These are phyloP conservation scores for Petroica traversi DNA, from an alignment of 2,113 vertebrate genomes.

Conservation along the genomic window DNA sequence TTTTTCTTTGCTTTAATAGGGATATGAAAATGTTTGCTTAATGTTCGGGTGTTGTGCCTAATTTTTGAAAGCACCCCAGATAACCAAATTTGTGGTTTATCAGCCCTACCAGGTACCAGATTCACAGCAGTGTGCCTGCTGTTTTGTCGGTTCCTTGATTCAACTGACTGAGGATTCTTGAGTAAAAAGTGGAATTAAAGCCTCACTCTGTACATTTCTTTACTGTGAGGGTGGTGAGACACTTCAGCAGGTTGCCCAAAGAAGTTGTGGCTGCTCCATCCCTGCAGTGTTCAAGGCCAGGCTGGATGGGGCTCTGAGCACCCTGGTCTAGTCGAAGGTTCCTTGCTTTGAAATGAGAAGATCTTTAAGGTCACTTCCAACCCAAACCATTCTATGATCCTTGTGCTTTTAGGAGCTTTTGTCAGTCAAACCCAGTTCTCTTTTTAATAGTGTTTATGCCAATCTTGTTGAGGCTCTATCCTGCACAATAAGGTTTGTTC, in stretches of 20 bases:
- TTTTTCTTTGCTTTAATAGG: neutral
- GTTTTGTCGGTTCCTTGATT: neutral
- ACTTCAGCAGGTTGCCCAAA: neutral
- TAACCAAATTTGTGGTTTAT: neutral
- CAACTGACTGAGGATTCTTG: neutral
- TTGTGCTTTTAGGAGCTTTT: neutral
- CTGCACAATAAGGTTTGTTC: neutral
- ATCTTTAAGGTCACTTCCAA: rapidly evolving
- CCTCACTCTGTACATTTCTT: neutral
- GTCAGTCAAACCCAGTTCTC: neutral
- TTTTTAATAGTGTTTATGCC: neutral
- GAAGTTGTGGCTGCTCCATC: neutral
- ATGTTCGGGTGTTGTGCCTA: neutral
- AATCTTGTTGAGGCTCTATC: neutral
- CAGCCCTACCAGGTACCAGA: rapidly evolving
- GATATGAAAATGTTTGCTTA: neutral
- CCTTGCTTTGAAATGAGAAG: too few species aligned
- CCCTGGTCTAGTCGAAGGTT: neutral
- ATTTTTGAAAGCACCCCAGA: neutral
- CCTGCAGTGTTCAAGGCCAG: neutral
- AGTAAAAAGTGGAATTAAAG: neutral
- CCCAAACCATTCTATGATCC: neutral
- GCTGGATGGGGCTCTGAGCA: neutral
- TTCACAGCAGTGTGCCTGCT: neutral
- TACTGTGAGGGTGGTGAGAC: rapidly evolving